Base-by-base conservation (phyloP, 2,888 invertebrate genomes). In the Eupsilia transversa region DNA sequence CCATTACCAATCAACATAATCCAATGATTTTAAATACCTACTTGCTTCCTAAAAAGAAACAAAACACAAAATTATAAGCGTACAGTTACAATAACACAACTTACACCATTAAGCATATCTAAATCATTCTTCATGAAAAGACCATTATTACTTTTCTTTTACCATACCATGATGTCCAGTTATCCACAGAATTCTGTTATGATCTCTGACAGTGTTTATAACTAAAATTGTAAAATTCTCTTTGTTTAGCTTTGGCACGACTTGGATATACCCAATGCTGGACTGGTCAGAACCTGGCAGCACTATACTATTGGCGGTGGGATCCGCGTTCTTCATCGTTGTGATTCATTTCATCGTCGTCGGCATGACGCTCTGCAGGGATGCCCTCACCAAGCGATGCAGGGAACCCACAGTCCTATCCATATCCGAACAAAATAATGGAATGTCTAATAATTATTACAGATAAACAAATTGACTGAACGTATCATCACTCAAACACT, bases 261-360 rank as follows among this genome's bases (percentile, higher is more conserved):
- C 94, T 61, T 97, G 97, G 89, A 98, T 98, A 83, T 98, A 98
- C 93, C 97, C 97, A 60, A 97, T 98, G 88, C 93, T 98, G 86
- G 97, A 98, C 94, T 98, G 98, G 98, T 93, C 97, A 33, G 96
- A 97, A 60, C 98, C 98, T 0, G 96, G 97, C 9, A 89, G 92
- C 71, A 97, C 98, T 0, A 87, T 96, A 17, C 90, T 97, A 7
- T 96, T 97, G 63, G 97, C 97, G 64, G 89, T 97, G 0, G 97
- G 97, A 10, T 97, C 97, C 33, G 94, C 97, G 0, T 83, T 97
- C 0, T 96, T 97, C 86, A 94, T 98, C 56, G 91, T 97, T 30
- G 75, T 97, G 49, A 91, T 98, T 38, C 98, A 98, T 92, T 92
- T 96, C 35, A 72, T 97, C 14, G 94, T 97, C 33, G 97, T 97